These are phyloP conservation scores for Abscondita cerata DNA, from an alignment of 2,888 invertebrate species.

Conservation along the genomic window DNA sequence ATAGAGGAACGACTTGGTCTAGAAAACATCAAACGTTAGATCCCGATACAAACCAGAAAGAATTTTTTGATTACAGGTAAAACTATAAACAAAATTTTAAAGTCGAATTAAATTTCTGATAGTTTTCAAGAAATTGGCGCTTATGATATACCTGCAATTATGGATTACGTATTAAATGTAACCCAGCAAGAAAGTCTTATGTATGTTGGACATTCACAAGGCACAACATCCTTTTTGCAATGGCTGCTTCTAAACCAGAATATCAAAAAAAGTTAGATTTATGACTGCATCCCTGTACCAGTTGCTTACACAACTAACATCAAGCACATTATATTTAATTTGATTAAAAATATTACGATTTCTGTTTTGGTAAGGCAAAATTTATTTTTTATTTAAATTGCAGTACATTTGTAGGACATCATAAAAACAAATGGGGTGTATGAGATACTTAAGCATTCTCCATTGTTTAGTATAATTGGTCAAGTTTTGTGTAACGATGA, in stretches of 20 bases:
- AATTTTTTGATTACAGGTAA: conserved; percentile 59
- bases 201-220: conserved; percentile 75
- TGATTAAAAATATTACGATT: too few species aligned
- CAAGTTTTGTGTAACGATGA: conserved; percentile 20
- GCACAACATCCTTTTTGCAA: conserved; percentile 69
- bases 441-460: background rate
- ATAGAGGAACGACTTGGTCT: conserved; percentile 64
- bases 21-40: conserved; percentile 58
- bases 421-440: conserved; percentile 4
- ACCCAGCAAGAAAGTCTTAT: conserved; percentile 66
- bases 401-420: conserved; percentile 38
- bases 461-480: background rate
- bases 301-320: background rate
- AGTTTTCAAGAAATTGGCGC: conserved; percentile 81
- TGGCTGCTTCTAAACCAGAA: conserved; percentile 58
- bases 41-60: conserved; percentile 49
- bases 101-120: conserved; percentile 44
- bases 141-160: conserved; percentile 77
- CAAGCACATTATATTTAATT: background rate
- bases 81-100: too few species aligned
- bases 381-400: too few species aligned
- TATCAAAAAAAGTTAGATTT: background rate
- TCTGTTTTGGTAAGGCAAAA: conserved; percentile 28
- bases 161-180: conserved; percentile 67
- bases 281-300: background rate